Evolutionary conservation across 2,888 invertebrate genomes (phyloP), one percentile per base, ranked within the genome.

Genomic region (Opisthograptis luteolata): DNA sequence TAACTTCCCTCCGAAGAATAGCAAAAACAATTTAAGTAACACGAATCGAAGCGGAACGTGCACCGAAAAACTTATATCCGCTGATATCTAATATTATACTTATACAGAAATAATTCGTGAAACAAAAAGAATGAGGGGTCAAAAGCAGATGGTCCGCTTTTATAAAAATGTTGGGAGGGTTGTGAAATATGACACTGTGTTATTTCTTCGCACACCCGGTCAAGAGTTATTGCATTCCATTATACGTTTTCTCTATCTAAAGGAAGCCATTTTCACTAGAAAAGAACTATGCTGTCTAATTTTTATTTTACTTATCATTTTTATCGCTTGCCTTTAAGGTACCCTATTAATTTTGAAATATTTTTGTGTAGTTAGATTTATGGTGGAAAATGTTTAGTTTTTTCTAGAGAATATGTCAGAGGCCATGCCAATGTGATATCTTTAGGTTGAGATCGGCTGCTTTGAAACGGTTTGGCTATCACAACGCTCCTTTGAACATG

Each of bases 201-300:
- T 90, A 90, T 90, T 89, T 87, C 89, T 87, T 87, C 89, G 90
- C 89, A 86, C 90, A 90, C 87, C 90, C 89, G 90, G 88, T 88
- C 90, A 89, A 88, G 89, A 89, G 88, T 90, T 90, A 89, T 89
- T 87, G 90, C 89, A 90, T 89, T 90, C 89, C 87, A 90, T 90
- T 89, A 89, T 86, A 86, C 86, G 87, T 83, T 88, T 87, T 77
- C 88, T 89, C 87, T 89, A 89, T 89, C 87, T 88, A 85, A 84
- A 87, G 87, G 86, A 88, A 89, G 88, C 89, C 84, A 87, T 90
- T 90, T 88, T 81, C 87, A 82, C 88, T 81, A 82, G 85, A 81
- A 81, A 81, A 81, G 81, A 85, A 87, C 87, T 85, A 85, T 84
- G 80, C 78, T 81, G 80, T 85, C 84, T 84, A 87, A 87, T 86